Evolutionary conservation across 2,797 vertebrate genomes (phyloP), one percentile per base, ranked within the genome.

Genomic region (Micromesistius poutassou): DNA sequence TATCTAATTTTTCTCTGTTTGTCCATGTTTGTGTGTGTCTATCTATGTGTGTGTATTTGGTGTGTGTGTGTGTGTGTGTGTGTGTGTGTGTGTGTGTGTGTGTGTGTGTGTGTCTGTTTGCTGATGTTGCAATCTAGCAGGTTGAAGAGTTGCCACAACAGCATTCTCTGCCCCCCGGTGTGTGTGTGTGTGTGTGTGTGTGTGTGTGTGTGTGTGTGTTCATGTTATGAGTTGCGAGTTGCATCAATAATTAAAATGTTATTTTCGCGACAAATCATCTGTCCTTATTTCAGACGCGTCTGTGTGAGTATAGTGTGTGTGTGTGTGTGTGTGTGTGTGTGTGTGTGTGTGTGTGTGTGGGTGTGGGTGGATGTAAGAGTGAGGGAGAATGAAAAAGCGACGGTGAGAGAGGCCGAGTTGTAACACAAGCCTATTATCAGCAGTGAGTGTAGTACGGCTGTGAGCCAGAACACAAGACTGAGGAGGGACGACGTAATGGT

Each of bases 211-310:
- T 19, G 83, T 79, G 12, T 73, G 55, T 33, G 84, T 83, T 84
- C 77, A 80, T 79, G 77, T 85, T 81, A 79, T 78, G 76, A 84
- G 42, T 5, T n/a, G 83, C 66, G 35, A 36, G 46, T 74, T 82
- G 83, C 80, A 82, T 86, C 81, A 80, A 86, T 87, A 86, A 88
- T 88, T 84, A 76, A 88, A 87, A 83, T 55, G 77, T 85, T 74
- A 76, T 81, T 75, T 75, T 12, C 5, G 3, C 2, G 46, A 50
- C 46, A 70, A n/a, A 9, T 6, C 8, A 30, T 74, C 83, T 71
- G 68, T 80, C 71, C 14, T 74, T 40, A 50, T 50, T 50, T 50
- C 46, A 50, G 14, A 30, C 1, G 30, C 16, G 30, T 72, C 10
- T 72, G 33, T 40, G 35, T 73, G 3, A 76, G 85, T 83, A 55